Base-by-base conservation (phyloP, 2,888 invertebrate genomes). In the Ryuthela nishihirai region DNA sequence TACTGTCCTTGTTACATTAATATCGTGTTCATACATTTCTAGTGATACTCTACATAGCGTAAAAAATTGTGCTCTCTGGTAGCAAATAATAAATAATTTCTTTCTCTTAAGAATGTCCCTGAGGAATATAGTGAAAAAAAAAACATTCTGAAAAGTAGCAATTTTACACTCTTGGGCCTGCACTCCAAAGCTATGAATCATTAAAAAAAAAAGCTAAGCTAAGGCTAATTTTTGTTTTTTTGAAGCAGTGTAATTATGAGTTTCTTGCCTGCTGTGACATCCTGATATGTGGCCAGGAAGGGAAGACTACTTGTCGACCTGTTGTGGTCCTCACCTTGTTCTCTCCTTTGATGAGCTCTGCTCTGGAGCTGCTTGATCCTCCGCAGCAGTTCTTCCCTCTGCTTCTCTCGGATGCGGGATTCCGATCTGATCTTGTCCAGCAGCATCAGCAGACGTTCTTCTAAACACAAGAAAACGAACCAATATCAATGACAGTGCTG, bases 351-450 rank as follows among this genome's bases (percentile, higher is more conserved):
- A 44, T 58, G 64, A 18, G 59, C 54, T 10, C 60, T 32, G 24
- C 45, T 52, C 39, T 64, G 64, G 20, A 64, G 45, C n/a, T 54
- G 58, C 45, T 59, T 62, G 34, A 64, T 62, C 45, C 48, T 49
- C 10, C 55, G 46, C 17, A 64, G 54, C 23, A 62, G 58, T 29
- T 59, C 64, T 25, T 64, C 62, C 1, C 62, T 49, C 23, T 53
- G 58, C n/a, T 39, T 46, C 44, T 64, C 63, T 1, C 62, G 45
- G 15, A 60, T 34, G 7, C 54, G 48, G 2, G 50, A 50, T 29
- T 64, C 62, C 7, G 42, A 40, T 2, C 64, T 49, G n/a, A 59
- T 43, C 17, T 52, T 49, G 29, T 48, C 63, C 38, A 64, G 44
- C n/a, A 59, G 50, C 12, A 54, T 38, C 18, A 54, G 47, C 6